phyloP scores from a whole-genome alignment of 1,140 invertebrate genomes.

The Brachionus calyciflorus region DNA sequence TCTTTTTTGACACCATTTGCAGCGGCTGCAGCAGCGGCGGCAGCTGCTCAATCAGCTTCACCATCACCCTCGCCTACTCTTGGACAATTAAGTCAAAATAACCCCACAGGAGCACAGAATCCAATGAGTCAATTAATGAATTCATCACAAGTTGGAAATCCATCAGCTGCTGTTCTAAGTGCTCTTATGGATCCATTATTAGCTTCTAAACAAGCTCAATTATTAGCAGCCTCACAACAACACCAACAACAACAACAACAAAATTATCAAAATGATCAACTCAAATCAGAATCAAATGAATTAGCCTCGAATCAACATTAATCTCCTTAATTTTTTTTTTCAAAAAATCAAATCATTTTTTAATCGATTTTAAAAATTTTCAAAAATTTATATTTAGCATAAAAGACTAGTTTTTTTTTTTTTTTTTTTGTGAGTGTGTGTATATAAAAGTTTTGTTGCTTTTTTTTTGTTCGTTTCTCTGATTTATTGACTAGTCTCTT shows the following conservation, averaged over 20 bases:
- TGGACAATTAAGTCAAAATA: background rate
- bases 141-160: too few species aligned
- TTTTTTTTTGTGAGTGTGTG: too few species aligned
- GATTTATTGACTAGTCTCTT: too few species aligned
- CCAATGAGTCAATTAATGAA: background rate
- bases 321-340: background rate
- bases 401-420: too few species aligned
- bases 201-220: background rate
- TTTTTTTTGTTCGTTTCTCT: too few species aligned
- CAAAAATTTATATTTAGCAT: too few species aligned
- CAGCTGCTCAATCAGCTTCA: background rate
- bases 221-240: background rate
- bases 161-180: background rate
- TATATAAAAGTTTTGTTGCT: too few species aligned
- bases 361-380: too few species aligned
- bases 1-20: background rate
- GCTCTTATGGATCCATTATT: background rate
- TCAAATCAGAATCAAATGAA: slow-evolving; percentile 5
- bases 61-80: slow-evolving; percentile 13
- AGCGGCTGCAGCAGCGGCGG: slow-evolving; percentile 2
- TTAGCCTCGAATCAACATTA: background rate
- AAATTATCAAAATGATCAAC: background rate
- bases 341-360: too few species aligned
- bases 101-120: background rate
- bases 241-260: background rate